Conservation (phyloP, 2,888 invertebrate genomes). For the Sesia apiformis region DNA sequence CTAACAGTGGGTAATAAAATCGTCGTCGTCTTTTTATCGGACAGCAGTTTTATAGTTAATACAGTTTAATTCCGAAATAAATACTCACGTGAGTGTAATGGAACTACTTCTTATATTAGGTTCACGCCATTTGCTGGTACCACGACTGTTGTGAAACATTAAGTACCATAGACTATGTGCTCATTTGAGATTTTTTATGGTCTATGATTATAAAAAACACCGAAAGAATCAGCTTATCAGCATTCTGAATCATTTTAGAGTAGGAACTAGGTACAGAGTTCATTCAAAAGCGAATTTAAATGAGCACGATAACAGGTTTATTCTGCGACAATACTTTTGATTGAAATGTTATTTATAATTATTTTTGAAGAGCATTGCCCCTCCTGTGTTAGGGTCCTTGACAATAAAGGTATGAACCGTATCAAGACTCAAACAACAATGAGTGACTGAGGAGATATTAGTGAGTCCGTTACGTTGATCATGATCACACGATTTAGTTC, state of each 20-base stretch:
- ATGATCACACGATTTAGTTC: constrained; percentile 38
- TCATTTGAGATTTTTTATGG: background rate
- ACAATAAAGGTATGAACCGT: constrained; percentile 3
- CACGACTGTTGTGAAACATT: background rate
- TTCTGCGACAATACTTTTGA: background rate
- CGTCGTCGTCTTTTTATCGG: no score
- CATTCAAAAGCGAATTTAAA: no score
- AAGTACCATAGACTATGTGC: background rate
- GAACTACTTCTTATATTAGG: no score
- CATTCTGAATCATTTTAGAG: background rate
- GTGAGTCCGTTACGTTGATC: constrained; percentile 34
- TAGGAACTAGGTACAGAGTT: no score
- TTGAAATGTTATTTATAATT: background rate
- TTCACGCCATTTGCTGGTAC: background rate
- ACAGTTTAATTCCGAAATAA: no score
- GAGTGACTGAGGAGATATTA: constrained; percentile 18
- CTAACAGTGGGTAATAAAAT: no score
- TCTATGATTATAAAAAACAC: background rate
- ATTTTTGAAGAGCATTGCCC: constrained; percentile 5
- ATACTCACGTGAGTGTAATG: no score
- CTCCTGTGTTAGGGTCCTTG: constrained; percentile 21
- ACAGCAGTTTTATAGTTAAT: no score
- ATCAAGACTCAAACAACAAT: constrained; percentile 14
- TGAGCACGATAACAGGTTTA: background rate
- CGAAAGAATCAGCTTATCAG: background rate